Evolutionary conservation across 2,888 invertebrate genomes (phyloP).

Genomic region (Vanessa cardui): DNA sequence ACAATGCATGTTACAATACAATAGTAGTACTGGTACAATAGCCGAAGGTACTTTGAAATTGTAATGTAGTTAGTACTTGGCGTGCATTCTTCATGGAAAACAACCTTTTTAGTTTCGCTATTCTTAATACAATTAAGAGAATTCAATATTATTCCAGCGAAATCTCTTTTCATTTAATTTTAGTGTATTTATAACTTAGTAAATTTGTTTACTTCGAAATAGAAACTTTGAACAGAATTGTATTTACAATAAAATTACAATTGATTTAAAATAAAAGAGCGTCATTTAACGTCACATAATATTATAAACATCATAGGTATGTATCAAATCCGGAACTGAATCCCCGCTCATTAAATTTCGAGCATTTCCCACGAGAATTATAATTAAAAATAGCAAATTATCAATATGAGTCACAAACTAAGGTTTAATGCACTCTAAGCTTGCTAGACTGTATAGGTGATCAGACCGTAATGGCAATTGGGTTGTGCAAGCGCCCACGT

Average conservation of each 20-base stretch:
- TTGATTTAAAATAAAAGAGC: too few species aligned
- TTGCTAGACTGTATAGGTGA: slow-evolving; percentile 46
- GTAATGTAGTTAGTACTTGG: neutral
- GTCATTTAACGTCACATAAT: too few species aligned
- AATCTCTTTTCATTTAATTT: neutral
- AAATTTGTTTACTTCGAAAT: too few species aligned
- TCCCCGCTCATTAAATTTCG: neutral
- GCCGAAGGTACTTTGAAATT: neutral
- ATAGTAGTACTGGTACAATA: too few species aligned
- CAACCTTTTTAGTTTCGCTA: neutral
- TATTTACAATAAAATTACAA: too few species aligned
- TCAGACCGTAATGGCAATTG: slow-evolving; percentile 57
- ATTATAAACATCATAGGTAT: too few species aligned
- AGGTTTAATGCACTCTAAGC: slow-evolving; percentile 24
- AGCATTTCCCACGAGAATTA: neutral
- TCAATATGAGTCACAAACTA: slow-evolving; percentile 13
- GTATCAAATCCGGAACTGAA: neutral
- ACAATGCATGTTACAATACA: too few species aligned
- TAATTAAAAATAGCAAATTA: slow-evolving; percentile 1
- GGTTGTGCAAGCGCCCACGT: slow-evolving; percentile 77
- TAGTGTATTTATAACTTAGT: too few species aligned
- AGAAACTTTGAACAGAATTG: too few species aligned
- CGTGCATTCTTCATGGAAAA: neutral
- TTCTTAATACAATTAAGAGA: neutral
- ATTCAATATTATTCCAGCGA: neutral